Conservation (phyloP, 2,888 invertebrate species). For the Amphiduros pacificus region DNA sequence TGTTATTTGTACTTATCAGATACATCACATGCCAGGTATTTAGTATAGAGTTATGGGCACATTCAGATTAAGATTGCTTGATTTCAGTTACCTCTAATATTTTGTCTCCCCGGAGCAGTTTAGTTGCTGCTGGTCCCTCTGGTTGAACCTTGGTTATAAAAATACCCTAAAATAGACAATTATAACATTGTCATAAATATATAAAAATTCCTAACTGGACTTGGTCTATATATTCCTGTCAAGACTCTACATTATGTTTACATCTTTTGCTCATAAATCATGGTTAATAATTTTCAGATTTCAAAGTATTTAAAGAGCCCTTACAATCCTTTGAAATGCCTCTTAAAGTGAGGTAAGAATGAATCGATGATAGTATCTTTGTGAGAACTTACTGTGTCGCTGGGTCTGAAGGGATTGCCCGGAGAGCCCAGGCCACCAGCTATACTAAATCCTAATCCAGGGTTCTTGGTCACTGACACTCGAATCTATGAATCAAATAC, state of each 20-base stretch:
- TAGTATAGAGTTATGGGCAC: too few relatives aligned
- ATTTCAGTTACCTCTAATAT: conserved; percentile 60
- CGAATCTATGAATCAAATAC: conserved; percentile 46
- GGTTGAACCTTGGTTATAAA: conserved; percentile 67
- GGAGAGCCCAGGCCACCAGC: conserved; percentile 60
- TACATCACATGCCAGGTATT: too few relatives aligned
- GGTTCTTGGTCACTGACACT: conserved; percentile 64
- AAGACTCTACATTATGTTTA: too few relatives aligned
- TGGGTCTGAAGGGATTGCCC: conserved; percentile 55
- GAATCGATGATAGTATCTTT: background rate
- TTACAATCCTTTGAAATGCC: too few relatives aligned
- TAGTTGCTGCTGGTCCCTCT: conserved; percentile 65
- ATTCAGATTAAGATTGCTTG: too few relatives aligned
- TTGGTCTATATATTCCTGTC: too few relatives aligned
- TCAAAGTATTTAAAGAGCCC: too few relatives aligned
- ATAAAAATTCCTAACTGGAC: too few relatives aligned
- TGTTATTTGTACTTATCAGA: too few relatives aligned
- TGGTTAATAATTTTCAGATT: too few relatives aligned
- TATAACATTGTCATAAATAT: too few relatives aligned
- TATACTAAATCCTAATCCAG: conserved; percentile 66
- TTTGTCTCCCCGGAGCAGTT: conserved; percentile 68
- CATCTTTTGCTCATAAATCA: too few relatives aligned
- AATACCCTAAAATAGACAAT: conserved; percentile 65
- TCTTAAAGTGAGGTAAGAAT: background rate
- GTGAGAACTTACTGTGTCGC: conserved; percentile 46